Percentiles rank a stretch among this genome's conserved stretches.
These are phyloP conservation scores for Thereva unica DNA, from an alignment of 2,888 invertebrate species.

Conservation along the genomic window DNA sequence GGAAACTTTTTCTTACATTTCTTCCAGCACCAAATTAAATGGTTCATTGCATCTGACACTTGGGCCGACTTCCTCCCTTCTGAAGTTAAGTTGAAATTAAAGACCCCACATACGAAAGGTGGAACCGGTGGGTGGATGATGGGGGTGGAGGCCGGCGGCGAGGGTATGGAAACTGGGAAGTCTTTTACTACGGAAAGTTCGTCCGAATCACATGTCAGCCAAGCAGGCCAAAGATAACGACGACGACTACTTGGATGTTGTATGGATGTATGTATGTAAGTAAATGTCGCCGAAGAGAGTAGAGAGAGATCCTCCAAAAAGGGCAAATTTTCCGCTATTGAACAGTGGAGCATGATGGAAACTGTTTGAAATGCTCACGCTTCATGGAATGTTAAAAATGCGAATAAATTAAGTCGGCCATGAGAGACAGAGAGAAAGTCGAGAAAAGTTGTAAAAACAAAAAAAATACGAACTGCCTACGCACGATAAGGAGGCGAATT, in stretches of 20 bases:
- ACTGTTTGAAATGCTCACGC: conserved; percentile 27
- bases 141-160: neutral
- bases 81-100: conserved; percentile 27
- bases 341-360: conserved; percentile 6
- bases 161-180: conserved; percentile 16
- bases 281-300: neutral
- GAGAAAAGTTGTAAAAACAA: conserved; percentile 1
- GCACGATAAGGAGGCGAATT: no score
- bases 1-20: conserved; percentile 15
- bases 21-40: conserved; percentile 25
- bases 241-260: no score
- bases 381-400: conserved; percentile 7
- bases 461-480: neutral
- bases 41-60: conserved; percentile 34
- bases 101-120: conserved; percentile 8
- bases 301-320: conserved; percentile 4
- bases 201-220: no score
- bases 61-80: conserved; percentile 19
- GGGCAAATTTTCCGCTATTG: conserved; percentile 17
- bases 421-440: neutral
- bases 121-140: neutral
- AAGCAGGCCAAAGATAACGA: no score
- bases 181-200: neutral
- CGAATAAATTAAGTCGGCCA: conserved; percentile 3
- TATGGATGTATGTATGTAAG: no score